Percentiles rank a stretch among this genome's conserved stretches.
These are phyloP conservation scores for Agapostemon virescens DNA, from an alignment of 2,888 invertebrate species.

Conservation along the genomic window DNA sequence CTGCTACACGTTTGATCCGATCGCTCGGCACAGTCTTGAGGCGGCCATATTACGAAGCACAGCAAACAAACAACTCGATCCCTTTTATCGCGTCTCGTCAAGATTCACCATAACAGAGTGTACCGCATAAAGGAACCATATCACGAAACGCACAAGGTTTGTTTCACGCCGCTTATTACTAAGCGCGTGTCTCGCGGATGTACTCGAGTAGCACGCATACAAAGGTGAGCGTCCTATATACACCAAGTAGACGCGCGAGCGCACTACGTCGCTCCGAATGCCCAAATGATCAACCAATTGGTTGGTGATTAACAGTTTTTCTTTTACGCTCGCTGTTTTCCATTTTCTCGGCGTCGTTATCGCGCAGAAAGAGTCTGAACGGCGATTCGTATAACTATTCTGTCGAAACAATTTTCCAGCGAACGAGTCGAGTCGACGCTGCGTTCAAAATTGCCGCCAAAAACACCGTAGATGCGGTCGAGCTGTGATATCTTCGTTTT, in stretches of 20 bases:
- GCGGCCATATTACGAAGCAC: constrained; percentile 3
- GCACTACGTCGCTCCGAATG: constrained; percentile 20
- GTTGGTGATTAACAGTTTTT: constrained; percentile 23
- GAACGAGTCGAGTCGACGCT: constrained; percentile 19
- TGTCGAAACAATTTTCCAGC: not conserved
- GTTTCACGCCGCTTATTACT: not conserved
- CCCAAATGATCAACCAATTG: constrained; percentile 1
- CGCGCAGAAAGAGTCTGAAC: not conserved
- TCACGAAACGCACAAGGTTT: not conserved
- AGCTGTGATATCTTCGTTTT: constrained; percentile 8
- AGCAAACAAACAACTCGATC: not conserved
- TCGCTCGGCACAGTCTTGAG: constrained; percentile 1
- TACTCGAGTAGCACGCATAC: not conserved
- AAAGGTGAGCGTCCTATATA: not conserved
- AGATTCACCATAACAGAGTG: not conserved
- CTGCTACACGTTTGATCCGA: constrained; percentile 8
- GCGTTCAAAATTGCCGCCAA: constrained; percentile 57
- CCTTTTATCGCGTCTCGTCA: not conserved
- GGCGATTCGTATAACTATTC: too few species aligned
- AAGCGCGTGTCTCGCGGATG: not conserved
- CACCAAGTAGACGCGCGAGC: constrained; percentile 36
- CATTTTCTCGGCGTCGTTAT: not conserved
- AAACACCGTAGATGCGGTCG: constrained; percentile 26
- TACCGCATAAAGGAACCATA: not conserved
- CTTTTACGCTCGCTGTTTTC: not conserved